phyloP scores from a whole-genome alignment of 2,888 invertebrate genomes.

The Chrysopilus asiliformis region DNA sequence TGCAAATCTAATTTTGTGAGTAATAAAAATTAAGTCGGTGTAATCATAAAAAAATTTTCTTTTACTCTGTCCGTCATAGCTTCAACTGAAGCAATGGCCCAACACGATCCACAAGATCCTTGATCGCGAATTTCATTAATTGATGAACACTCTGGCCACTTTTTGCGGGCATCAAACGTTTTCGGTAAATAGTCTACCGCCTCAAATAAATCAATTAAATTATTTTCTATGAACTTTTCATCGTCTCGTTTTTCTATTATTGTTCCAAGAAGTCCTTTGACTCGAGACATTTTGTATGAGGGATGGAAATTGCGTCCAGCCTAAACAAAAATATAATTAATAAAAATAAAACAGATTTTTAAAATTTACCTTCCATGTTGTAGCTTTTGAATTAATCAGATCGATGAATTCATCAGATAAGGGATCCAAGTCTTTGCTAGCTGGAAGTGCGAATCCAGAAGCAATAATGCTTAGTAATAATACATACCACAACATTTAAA shows the following conservation, averaged over 20 bases:
- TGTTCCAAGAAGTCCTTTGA: slow-evolving; percentile 48
- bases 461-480: no score
- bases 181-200: slow-evolving; percentile 45
- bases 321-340: slow-evolving; percentile 24
- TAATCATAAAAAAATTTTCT: no score
- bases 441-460: slow-evolving; percentile 8
- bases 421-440: slow-evolving; percentile 33
- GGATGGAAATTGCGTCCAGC: slow-evolving; percentile 64
- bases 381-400: slow-evolving; percentile 50
- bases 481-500: no score
- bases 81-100: slow-evolving; percentile 87
- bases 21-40: neutral
- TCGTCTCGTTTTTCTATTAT: slow-evolving; percentile 58
- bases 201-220: slow-evolving; percentile 19
- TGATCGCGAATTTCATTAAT: slow-evolving; percentile 73
- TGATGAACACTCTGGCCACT: slow-evolving; percentile 79
- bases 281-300: slow-evolving; percentile 42
- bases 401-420: slow-evolving; percentile 60
- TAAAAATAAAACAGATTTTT: slow-evolving; percentile 3
- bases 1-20: no score
- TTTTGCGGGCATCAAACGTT: slow-evolving; percentile 63
- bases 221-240: slow-evolving; percentile 38
- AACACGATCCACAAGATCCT: slow-evolving; percentile 88
- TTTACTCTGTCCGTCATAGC: slow-evolving; percentile 78
- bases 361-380: slow-evolving; percentile 54